phyloP scores from a whole-genome alignment of 92 coral and sea anemone genomes.

The Epizoanthus fatuus region DNA sequence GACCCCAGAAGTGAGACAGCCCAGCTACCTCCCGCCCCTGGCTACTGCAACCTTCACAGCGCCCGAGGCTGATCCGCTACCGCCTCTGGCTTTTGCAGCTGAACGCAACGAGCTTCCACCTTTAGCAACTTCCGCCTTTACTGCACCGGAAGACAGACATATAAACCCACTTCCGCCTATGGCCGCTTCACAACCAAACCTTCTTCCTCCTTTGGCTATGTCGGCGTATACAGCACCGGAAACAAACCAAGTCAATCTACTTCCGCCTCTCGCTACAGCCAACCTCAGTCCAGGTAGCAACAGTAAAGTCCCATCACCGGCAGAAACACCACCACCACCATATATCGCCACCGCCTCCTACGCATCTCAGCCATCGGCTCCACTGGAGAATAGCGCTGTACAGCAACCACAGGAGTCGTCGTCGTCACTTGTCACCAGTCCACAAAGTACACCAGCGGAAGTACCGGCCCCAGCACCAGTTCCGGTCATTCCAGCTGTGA shows the following conservation, averaged over 20 bases:
- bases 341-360: conserved; percentile 9
- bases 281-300: not conserved
- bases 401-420: not conserved
- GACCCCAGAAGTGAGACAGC: not conserved
- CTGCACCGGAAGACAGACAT: conserved; percentile 23
- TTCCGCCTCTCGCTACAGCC: not conserved
- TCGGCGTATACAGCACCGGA: conserved; percentile 16
- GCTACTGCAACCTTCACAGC: conserved; percentile 1
- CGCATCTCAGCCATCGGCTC: not conserved
- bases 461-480: conserved; percentile 1
- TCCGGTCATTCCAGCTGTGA: not conserved
- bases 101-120: not conserved
- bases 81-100: not conserved
- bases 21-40: not conserved
- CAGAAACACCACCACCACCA: conserved; percentile 12
- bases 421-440: not conserved
- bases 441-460: not conserved
- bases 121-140: not conserved
- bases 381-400: not conserved
- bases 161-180: conserved; percentile 14
- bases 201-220: conserved; percentile 11
- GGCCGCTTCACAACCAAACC: conserved; percentile 9
- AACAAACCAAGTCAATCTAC: not conserved
- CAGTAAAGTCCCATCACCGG: not conserved
- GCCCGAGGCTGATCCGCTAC: not conserved